Base-by-base conservation (phyloP, 2,888 invertebrate genomes). In the Drosophila hamatofila region DNA sequence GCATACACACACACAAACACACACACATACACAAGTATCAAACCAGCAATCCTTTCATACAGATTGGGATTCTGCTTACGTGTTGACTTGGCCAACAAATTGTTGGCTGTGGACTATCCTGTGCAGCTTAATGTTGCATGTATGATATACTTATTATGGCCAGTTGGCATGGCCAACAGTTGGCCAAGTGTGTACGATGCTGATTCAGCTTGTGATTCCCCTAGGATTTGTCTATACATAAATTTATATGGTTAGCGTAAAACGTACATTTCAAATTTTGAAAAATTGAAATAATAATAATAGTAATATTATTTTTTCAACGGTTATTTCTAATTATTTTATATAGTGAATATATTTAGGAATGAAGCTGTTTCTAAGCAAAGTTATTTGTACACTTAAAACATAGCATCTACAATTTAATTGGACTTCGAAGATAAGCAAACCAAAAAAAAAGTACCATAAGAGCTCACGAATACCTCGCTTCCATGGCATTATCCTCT, bases 11-110 rank as follows among this genome's bases (percentile, higher is more conserved):
- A 55, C 33, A 35, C 35, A 12, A 12, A 35, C 35, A 35, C 35
- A 14, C 35, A 35, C 35, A 35, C 8, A 27, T 8, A 56, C 39
- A 55, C 14, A 33, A 21, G 14, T 23, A 11, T 25, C 11, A 39
- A 21, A 44, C 46, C 5, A 48, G 42, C 75, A 78, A 77, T 78
- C 79, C 77, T 78, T 77, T 78, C 60, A 62, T 63, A 63, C 65
- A 70, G 79, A 70, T 78, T 78, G 76, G 42, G 68, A 77, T 74
- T 78, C 74, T 77, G 69, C 75, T 77, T 78, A 74, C 77, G 77
- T 78, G 75, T 78, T 74, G 77, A 78, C 70, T 78, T 78, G 60
- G 60, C 72, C 72, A 70, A 70, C 76, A 70, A 52, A 51, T 37
- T 69, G 49, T 52, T 62, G 59, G 49, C 49, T 27, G 25, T 33